A percentile compares a stretch with the other conserved stretches of the same genome.
phyloP scores from a whole-genome alignment of 2,797 vertebrate species.

The Rhabdomys pumilio region DNA sequence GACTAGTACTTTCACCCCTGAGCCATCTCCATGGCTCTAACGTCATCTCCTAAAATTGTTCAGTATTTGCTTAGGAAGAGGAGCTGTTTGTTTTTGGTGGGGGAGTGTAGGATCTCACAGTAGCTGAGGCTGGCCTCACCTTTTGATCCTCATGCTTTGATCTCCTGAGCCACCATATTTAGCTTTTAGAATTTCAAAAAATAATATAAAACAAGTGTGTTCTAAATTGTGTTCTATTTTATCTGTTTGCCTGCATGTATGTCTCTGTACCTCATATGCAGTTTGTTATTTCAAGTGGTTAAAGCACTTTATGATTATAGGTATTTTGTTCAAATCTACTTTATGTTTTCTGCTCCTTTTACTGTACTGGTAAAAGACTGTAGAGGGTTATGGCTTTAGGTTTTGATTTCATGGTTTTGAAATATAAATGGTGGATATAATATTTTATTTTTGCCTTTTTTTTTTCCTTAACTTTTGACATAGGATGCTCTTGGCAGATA shows the following conservation, averaged over 20 bases:
- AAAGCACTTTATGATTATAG: conserved; percentile 3
- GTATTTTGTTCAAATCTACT: conserved; percentile 39
- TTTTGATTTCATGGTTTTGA: conserved; percentile 53
- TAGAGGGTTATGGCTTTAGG: background rate
- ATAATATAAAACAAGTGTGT: background rate
- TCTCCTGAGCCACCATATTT: background rate
- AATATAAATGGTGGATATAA: background rate
- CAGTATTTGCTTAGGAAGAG: background rate
- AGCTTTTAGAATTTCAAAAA: background rate
- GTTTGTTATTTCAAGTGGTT: conserved; percentile 61
- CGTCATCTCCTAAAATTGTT: background rate
- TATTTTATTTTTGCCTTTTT: conserved; percentile 3
- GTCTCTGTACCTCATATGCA: background rate
- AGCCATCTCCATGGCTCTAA: background rate
- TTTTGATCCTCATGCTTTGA: background rate
- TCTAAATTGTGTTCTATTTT: background rate
- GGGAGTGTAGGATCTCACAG: background rate
- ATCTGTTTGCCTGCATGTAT: background rate
- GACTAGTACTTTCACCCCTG: background rate
- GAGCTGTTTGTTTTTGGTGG: background rate
- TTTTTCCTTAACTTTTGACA: conserved; percentile 33
- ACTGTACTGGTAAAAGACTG: background rate
- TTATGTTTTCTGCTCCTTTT: conserved; percentile 60
- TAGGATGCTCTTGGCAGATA: conserved; percentile 56
- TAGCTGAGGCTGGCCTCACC: background rate